Evolutionary conservation across 2,888 invertebrate species (phyloP), one percentile per base, ranked within the genome.

Genomic region (Toxonevra muliebris): DNA sequence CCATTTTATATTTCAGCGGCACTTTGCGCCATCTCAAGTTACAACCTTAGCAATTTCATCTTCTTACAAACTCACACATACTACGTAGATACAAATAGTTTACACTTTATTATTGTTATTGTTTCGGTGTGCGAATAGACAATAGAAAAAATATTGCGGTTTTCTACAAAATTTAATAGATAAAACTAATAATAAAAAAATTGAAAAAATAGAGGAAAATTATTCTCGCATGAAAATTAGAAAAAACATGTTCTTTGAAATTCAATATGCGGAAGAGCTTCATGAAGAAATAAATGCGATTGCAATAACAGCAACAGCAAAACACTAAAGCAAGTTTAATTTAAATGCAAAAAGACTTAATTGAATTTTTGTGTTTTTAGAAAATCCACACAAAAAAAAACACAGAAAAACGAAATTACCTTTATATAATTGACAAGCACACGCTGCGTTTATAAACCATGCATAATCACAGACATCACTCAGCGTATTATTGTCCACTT

Each of bases 181-280:
- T 5, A 15, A 48, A 48, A 15, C 48, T 30, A n/a, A 30, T 30
- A 30, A 30, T 30, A 30, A 4, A 30, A 30, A 30, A 4, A n/a
- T n/a, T n/a, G n/a, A 30, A 30, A 30, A 30, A 30, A 30, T 30
- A 30, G 30, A 30, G 30, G 30, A 30, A 30, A 52, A 4, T 52
- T 19, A 55, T 13, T 55, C 20, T 40, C 55, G 55, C 55, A 55
- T 55, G 30, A 55, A 55, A 55, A 30, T 55, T 55, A 13, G n/a
- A n/a, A 30, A 48, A 48, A 48, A 55, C 30, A n/a, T 55, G 20
- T 20, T 19, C 55, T 55, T 55, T 55, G 55, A 55, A 55, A 55
- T 40, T 55, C n/a, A 55, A 55, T 55, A 55, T 55, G 55, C 55
- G 55, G 55, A 55, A 55, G 55, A 20, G 13, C 55, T 20, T 7